phyloP scores from a whole-genome alignment of 2,888 invertebrate genomes.

The Sinelater perroti region DNA sequence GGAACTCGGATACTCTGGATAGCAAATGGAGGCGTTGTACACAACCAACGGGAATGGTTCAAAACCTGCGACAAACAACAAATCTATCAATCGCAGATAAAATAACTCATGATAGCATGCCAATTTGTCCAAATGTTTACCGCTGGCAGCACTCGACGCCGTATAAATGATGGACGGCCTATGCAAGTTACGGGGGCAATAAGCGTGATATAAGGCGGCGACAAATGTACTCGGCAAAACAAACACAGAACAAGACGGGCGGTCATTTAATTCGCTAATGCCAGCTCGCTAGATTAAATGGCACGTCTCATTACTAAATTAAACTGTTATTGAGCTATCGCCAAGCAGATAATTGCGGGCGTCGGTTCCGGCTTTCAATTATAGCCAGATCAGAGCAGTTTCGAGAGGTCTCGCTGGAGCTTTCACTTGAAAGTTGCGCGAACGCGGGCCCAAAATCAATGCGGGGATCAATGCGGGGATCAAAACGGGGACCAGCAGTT shows the following conservation, averaged over 20 bases:
- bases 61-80: slow-evolving; percentile 52
- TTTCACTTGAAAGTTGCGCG: no score
- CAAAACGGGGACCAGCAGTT: neutral
- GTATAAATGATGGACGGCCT: neutral
- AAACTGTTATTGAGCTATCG: slow-evolving; percentile 28
- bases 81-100: neutral
- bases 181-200: slow-evolving; percentile 5
- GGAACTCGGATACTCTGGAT: slow-evolving; percentile 51
- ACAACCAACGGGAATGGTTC: slow-evolving; percentile 59
- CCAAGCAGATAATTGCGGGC: slow-evolving; percentile 16
- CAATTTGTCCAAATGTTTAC: neutral
- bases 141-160: no score
- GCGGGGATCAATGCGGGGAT: no score
- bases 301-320: slow-evolving; percentile 23
- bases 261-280: slow-evolving; percentile 26
- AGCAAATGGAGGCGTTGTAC: slow-evolving; percentile 58
- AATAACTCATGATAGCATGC: neutral
- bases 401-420: no score
- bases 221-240: slow-evolving; percentile 15
- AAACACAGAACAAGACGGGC: slow-evolving; percentile 14
- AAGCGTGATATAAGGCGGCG: neutral
- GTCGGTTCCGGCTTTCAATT: slow-evolving; percentile 3
- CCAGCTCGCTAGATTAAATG: slow-evolving; percentile 25
- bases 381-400: neutral
- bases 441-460: no score